A percentile compares a stretch with the other conserved stretches of the same genome.
Conservation (phyloP, 2,797 vertebrate genomes). For the Sebastes cheni region DNA sequence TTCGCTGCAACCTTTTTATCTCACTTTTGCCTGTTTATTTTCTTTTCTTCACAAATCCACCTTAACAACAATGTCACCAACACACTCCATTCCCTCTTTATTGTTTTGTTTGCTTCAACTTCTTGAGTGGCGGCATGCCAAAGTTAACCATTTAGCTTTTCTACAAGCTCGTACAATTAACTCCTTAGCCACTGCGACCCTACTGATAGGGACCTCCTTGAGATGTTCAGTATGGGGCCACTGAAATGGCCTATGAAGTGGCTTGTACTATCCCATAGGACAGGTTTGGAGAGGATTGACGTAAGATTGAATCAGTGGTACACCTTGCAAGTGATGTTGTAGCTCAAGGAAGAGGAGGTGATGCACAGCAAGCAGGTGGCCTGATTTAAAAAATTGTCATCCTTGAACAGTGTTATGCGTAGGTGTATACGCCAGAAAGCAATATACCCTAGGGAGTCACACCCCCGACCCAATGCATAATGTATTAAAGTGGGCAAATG, state of each 20-base stretch:
- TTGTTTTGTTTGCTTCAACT: conserved; percentile 1
- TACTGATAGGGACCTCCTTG: conserved; percentile 22
- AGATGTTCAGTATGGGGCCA: neutral
- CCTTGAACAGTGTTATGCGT: conserved; percentile 21
- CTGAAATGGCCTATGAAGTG: neutral
- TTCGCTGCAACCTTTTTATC: neutral
- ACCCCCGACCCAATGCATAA: conserved; percentile 29
- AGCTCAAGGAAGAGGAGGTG: conserved; percentile 15
- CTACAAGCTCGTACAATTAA: conserved; percentile 56
- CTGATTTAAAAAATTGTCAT: conserved; percentile 42
- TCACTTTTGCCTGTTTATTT: conserved; percentile 1
- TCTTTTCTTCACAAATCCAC: neutral
- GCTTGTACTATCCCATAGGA: neutral
- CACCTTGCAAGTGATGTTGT: conserved; percentile 1
- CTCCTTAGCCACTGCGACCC: conserved; percentile 67
- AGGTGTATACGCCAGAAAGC: conserved; percentile 18
- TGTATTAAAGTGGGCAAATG: conserved; percentile 32
- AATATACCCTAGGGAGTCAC: conserved; percentile 13
- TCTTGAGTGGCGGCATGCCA: conserved; percentile 18
- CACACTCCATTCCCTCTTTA: neutral
- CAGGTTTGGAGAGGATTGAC: conserved; percentile 2
- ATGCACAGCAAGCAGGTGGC: conserved; percentile 13
- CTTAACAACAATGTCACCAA: neutral
- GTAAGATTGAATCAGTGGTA: conserved; percentile 29
- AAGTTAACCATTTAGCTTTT: conserved; percentile 53